Conservation (phyloP, 2,113 vertebrate species). For the Pterocles gutturalis region DNA sequence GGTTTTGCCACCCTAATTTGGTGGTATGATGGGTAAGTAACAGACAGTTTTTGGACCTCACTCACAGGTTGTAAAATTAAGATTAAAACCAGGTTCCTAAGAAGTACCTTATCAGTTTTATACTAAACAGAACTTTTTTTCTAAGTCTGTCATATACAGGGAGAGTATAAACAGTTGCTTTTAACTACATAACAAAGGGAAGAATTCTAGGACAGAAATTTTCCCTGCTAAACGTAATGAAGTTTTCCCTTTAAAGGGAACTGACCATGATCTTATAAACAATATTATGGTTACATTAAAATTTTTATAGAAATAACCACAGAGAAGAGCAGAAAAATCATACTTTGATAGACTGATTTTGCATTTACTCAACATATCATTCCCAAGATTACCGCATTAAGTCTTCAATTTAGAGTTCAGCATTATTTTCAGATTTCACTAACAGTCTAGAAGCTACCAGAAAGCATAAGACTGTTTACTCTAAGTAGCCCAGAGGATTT, state of each 20-base stretch:
- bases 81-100: not conserved
- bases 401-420: not conserved
- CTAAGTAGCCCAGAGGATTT: not conserved
- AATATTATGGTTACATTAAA: not conserved
- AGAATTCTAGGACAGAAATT: not conserved
- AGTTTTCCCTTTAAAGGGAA: not conserved
- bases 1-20: not conserved
- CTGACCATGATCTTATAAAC: not conserved
- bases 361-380: not conserved
- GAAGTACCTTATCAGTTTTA: not conserved
- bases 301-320: not conserved
- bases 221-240: not conserved
- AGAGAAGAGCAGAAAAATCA: not conserved
- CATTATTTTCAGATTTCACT: not conserved
- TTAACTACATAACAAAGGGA: not conserved
- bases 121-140: not conserved
- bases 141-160: not conserved
- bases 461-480: not conserved
- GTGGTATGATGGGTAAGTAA: accelerated
- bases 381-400: not conserved
- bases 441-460: not conserved
- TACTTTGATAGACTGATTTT: not conserved
- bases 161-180: not conserved
- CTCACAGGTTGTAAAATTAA: not conserved
- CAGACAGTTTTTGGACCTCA: not conserved